A percentile compares a stretch with the other conserved stretches of the same genome.
Evolutionary conservation across 2,113 vertebrate genomes (phyloP).

Genomic region (Plectropomus leopardus): DNA sequence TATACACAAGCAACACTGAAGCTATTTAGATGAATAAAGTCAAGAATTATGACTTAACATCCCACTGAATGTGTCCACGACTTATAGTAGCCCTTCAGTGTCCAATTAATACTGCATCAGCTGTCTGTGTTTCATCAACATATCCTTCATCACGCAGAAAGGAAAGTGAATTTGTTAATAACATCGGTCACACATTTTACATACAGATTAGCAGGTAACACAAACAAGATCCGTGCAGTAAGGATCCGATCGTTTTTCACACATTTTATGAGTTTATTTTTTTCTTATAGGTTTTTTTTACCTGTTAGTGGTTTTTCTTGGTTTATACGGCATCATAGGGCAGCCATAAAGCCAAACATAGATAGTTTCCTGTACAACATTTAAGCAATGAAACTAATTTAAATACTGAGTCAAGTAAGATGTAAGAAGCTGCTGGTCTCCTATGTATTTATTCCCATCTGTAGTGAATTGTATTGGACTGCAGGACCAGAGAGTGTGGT

Average conservation of each 20-base stretch:
- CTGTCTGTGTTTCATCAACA: slow-evolving; percentile 10
- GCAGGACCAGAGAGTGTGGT: not conserved
- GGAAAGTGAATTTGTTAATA: not conserved
- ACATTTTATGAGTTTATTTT: not conserved
- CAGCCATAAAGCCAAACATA: not conserved
- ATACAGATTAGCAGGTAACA: slow-evolving; percentile 11
- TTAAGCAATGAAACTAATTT: slow-evolving; percentile 3
- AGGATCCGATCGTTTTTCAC: not conserved
- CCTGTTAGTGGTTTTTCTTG: not conserved
- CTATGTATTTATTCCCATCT: not conserved
- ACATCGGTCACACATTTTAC: slow-evolving; percentile 12
- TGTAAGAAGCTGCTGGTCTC: slow-evolving; percentile 2
- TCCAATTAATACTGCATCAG: not conserved
- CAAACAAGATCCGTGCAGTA: not conserved
- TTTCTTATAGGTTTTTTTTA: not conserved
- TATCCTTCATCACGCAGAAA: not conserved
- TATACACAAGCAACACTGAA: slow-evolving; percentile 22
- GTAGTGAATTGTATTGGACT: slow-evolving; percentile 16
- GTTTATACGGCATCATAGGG: not conserved
- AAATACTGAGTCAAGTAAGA: slow-evolving; percentile 29
- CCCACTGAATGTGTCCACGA: slow-evolving; percentile 15
- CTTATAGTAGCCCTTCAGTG: slow-evolving; percentile 8
- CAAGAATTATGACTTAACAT: slow-evolving; percentile 32
- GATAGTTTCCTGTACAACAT: not conserved
- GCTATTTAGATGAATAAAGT: slow-evolving; percentile 32